Evolutionary conservation across 2,113 vertebrate genomes (phyloP), one percentile per base, ranked within the genome.

Genomic region (Shinisaurus crocodilurus): DNA sequence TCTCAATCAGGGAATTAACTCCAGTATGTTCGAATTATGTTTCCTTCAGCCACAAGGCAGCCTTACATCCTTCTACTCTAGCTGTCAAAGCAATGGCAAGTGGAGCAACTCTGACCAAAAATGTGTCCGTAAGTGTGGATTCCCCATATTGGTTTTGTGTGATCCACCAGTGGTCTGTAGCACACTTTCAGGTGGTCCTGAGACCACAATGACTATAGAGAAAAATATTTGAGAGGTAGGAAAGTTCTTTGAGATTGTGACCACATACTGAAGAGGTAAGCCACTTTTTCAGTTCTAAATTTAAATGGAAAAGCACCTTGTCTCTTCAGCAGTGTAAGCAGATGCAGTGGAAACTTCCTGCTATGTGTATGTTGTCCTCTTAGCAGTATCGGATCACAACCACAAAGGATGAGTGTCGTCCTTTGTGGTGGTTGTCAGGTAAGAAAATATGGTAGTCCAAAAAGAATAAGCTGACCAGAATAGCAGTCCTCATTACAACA

Each of bases 11-110:
- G 85, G 40, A 88, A 65, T 74, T 84, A 75, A 84, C 2, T 23
- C 67, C 86, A 48, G 83, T 10, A 16, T 10, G 0, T 88, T 65
- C 70, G 54, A 34, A 90, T 93, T n/a, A 82, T 95, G 88, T 96
- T 92, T 93, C 87, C 48, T 89, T 90, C 91, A 97, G 97, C n/a
- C 92, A 92, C 90, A 69, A 81, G 92, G 90, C 40, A 95, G 95
- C 90, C 57, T 90, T 40, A 69, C 1, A 0, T 96, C 70, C 86
- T 97, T 97, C 93, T 29, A 95, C 75, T 96, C 97, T 16, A 93
- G 75, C 65, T 98, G 98, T 90, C 96, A 97, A 94, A 94, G 94
- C 89, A 95, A 97, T 0, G 97, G 98, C n/a, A 90, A 95, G 90
- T 98, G 98, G 98, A 97, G 82, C 82, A 92, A 96, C 91, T 95